Conservation (phyloP, 2,888 invertebrate genomes). For the Arrhopalites spinosus region DNA sequence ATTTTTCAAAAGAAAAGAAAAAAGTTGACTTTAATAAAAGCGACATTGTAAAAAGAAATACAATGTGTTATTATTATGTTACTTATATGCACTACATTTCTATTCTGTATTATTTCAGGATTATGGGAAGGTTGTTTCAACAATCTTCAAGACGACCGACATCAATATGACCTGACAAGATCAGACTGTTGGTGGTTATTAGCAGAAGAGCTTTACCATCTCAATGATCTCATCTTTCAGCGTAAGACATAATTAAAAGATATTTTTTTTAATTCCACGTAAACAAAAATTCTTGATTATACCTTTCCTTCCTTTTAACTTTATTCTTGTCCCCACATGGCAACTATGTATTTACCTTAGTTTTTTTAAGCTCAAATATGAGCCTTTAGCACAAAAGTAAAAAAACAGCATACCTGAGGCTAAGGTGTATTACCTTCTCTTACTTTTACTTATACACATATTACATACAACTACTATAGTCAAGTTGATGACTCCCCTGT, state of each 20-base stretch:
- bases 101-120: conserved; percentile 66
- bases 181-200: conserved; percentile 96
- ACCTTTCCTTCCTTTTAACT: neutral
- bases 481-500: no score
- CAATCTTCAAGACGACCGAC: conserved; percentile 81
- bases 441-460: no score
- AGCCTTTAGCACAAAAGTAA: neutral
- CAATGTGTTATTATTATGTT: neutral
- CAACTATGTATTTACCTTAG: no score
- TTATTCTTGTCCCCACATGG: neutral
- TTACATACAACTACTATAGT: no score
- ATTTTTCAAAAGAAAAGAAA: no score
- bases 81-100: conserved; percentile 6
- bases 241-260: conserved; percentile 61
- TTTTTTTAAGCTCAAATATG: no score
- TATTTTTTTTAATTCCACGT: neutral
- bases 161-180: conserved; percentile 78
- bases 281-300: no score
- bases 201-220: conserved; percentile 94
- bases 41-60: neutral
- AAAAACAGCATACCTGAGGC: neutral
- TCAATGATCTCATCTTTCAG: conserved; percentile 85
- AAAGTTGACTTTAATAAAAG: no score
- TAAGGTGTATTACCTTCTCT: neutral
- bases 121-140: conserved; percentile 94